phyloP scores from a whole-genome alignment of 1,140 invertebrate species.

The Lethrus apterus region DNA sequence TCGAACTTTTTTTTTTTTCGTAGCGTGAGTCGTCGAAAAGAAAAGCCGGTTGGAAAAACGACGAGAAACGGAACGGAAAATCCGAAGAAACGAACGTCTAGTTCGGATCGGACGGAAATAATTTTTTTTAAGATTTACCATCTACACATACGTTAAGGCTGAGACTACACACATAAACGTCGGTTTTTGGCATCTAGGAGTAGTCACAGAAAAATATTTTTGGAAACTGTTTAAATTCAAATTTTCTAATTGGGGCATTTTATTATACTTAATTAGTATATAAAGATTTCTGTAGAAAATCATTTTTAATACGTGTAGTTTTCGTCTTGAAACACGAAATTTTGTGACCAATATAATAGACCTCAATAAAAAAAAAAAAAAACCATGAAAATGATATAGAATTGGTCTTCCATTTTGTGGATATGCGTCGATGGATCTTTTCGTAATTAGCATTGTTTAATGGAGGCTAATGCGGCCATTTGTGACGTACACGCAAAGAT shows the following conservation, averaged over 20 bases:
- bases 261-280: background rate
- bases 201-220: background rate
- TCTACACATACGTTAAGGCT: constrained; percentile 4
- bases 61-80: background rate
- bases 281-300: background rate
- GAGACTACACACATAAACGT: constrained; percentile 4
- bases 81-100: constrained; percentile 4
- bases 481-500: no score
- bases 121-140: background rate
- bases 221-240: background rate
- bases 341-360: no score
- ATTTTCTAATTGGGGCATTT: background rate
- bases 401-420: no score
- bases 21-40: constrained; percentile 5
- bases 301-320: constrained; percentile 7
- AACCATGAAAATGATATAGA: no score
- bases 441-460: no score
- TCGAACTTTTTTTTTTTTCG: background rate
- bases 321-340: constrained; percentile 1
- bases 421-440: no score
- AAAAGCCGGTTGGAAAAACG: background rate
- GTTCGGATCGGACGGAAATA: background rate
- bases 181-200: background rate
- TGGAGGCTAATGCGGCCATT: no score
- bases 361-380: no score